Base-by-base conservation (phyloP, 1,140 invertebrate genomes). In the Aphaenogaster rudis region DNA sequence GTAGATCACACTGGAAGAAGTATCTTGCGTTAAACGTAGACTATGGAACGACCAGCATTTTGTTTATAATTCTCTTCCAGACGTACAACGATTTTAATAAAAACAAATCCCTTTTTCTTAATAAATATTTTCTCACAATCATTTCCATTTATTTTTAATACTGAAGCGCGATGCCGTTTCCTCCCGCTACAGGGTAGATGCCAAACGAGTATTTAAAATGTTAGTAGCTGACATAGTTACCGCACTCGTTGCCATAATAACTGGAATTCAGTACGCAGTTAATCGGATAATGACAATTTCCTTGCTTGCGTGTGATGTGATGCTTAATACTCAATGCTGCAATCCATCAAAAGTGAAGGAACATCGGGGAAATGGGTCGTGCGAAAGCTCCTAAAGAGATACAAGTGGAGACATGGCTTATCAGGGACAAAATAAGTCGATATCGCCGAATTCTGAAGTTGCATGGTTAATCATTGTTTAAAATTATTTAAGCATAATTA, bases 391-490 rank as follows among this genome's bases (percentile, higher is more conserved):
- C 7, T 7, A 82, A 61, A 21, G 3, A 61, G 17, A 79, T 87
- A 74, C 96, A 96, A 88, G 96, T 96, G 87, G 95, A 95, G 54
- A 96, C 96, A 93, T 97, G 96, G 96, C 96, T 96, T 1, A 96
- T 96, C 3, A 96, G 95, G 88, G 96, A 97, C 86, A 97, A 97
- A 95, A 95, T 97, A 54, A 95, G 95, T 63, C 96, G 97, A 90
- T 97, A 97, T 88, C 95, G 96, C 36, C 96, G 96, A 59, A 93
- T 97, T 36, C 95, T 97, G 3, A 97, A 96, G 91, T 94, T 97
- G 71, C 96, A 97, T 84, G 96, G 97, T 97, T 94, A 95, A 94
- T 89, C 1, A 67, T 42, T 67, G 11, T 67, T 67, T 33, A 28
- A 69, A 69, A 48, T 69, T 69, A 57, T 42, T n/a, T 42, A 28